A percentile compares a stretch with the other conserved stretches of the same genome.
These are phyloP conservation scores for Philotrypesis tridentata DNA, from an alignment of 1,140 invertebrate species.

Conservation along the genomic window DNA sequence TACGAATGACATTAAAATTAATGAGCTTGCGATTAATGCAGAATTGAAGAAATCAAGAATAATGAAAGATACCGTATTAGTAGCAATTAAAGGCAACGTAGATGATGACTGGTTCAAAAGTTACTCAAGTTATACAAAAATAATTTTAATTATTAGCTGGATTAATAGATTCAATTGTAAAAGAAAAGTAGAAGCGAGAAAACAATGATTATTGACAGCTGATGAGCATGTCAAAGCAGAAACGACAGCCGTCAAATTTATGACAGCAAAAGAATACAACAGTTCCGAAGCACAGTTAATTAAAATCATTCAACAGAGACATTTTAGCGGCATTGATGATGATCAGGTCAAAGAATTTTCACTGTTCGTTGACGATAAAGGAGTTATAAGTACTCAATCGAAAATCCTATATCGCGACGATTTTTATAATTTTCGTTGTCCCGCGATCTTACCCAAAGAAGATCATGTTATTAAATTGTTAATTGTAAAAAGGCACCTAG, in stretches of 20 bases:
- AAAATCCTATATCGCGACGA: not conserved
- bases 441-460: not conserved
- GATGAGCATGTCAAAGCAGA: not conserved
- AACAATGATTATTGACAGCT: not conserved
- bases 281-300: not conserved
- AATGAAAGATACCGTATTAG: not conserved
- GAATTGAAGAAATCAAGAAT: slow-evolving; percentile 24
- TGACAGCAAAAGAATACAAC: too few relatives aligned
- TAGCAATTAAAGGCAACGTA: not conserved
- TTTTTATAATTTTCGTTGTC: not conserved
- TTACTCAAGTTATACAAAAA: not conserved
- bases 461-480: not conserved
- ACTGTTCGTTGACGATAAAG: not conserved
- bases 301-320: not conserved
- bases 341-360: not conserved
- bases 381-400: not conserved
- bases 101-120: not conserved
- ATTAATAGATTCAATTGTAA: not conserved
- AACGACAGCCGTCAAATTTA: too few relatives aligned
- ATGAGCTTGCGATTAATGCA: slow-evolving; percentile 32
- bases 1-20: not conserved
- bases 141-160: not conserved
- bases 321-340: not conserved
- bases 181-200: not conserved
- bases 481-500: not conserved